phyloP scores from a whole-genome alignment of 2,888 invertebrate species.

The Plagiodera versicolora region DNA sequence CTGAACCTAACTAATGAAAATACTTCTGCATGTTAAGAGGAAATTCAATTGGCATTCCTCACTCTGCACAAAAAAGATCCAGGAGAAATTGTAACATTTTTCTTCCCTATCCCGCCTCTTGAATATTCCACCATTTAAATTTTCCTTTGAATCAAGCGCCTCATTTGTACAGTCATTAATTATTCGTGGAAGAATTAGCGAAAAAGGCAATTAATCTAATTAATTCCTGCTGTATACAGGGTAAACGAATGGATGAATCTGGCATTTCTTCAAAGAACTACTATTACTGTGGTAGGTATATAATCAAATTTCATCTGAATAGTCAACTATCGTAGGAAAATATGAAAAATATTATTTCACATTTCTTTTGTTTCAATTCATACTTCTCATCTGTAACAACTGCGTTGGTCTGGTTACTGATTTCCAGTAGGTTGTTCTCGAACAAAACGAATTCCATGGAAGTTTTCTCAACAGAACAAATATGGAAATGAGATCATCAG shows the following conservation, averaged over 20 bases:
- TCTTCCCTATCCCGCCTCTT: conserved; percentile 14
- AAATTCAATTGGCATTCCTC: background rate
- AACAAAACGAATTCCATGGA: too few relatives aligned
- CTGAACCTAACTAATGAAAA: background rate
- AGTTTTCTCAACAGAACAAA: too few relatives aligned
- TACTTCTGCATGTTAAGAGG: background rate
- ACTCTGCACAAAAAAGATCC: background rate
- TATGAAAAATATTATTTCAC: too few relatives aligned
- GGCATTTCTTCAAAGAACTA: too few relatives aligned
- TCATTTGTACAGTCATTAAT: conserved; percentile 45
- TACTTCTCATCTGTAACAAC: too few relatives aligned
- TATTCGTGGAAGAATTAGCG: conserved; percentile 44
- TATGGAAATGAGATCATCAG: too few relatives aligned
- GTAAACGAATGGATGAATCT: background rate
- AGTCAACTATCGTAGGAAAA: too few relatives aligned
- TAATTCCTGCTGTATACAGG: conserved; percentile 12
- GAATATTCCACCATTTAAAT: conserved; percentile 43
- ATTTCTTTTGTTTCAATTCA: too few relatives aligned
- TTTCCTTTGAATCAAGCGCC: conserved; percentile 42
- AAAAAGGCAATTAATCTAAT: conserved; percentile 41
- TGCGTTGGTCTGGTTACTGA: too few relatives aligned
- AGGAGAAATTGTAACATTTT: conserved; percentile 3
- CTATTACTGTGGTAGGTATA: background rate
- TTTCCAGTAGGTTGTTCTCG: too few relatives aligned
- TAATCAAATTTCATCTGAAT: too few relatives aligned